phyloP scores from a whole-genome alignment of 1,140 invertebrate species.

The Leptinotarsa texana region DNA sequence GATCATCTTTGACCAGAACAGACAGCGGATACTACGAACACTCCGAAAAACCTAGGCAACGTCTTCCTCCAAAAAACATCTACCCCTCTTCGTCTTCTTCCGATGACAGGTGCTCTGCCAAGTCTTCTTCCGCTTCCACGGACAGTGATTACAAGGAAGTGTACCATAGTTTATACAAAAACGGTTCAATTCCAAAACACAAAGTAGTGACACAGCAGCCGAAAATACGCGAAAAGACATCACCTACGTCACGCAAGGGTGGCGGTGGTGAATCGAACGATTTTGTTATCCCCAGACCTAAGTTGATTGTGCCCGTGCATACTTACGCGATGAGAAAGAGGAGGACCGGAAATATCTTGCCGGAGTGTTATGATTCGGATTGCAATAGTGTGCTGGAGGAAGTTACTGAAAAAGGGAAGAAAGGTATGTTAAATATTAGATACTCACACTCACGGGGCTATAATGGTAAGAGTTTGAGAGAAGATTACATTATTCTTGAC shows the following conservation, averaged over 20 bases:
- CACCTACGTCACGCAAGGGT: conserved; percentile 55
- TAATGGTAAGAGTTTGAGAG: no score
- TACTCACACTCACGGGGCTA: no score
- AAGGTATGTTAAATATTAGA: conserved; percentile 22
- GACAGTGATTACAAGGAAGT: conserved; percentile 32
- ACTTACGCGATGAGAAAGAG: conserved; percentile 78
- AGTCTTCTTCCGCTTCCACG: not conserved
- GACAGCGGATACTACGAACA: conserved; percentile 51
- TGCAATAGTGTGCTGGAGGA: conserved; percentile 5
- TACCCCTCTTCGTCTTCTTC: conserved; percentile 41
- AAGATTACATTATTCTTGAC: no score
- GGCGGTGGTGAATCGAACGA: conserved; percentile 58
- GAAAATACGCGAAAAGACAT: conserved; percentile 40
- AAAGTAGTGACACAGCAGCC: conserved; percentile 10
- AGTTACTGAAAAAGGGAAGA: not conserved
- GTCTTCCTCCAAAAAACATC: conserved; percentile 50
- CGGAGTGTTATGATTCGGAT: conserved; percentile 34
- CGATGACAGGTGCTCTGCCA: conserved; percentile 27
- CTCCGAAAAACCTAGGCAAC: conserved; percentile 47
- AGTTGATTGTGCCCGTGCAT: conserved; percentile 84
- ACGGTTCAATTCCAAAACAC: conserved; percentile 47
- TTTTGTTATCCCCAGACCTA: conserved; percentile 80
- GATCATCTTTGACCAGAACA: conserved; percentile 37
- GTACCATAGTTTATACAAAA: conserved; percentile 53
- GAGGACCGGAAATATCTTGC: conserved; percentile 71